Evolutionary conservation across 1,140 invertebrate genomes (phyloP).

Genomic region (Drosophila kikkawai): DNA sequence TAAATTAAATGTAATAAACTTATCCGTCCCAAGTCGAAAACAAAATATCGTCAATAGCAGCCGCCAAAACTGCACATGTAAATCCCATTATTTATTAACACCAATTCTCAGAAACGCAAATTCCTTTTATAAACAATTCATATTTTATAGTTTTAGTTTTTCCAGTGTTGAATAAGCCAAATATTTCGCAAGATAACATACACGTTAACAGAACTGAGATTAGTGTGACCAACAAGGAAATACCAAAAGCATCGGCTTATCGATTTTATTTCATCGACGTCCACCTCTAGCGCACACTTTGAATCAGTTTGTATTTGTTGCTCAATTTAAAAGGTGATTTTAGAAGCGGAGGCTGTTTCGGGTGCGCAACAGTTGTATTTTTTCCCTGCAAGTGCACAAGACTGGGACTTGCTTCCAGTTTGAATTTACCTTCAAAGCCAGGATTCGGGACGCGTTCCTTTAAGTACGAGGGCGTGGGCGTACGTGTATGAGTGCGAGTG

Average conservation of each 20-base stretch:
- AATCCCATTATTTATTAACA: too few species aligned
- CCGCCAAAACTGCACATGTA: too few species aligned
- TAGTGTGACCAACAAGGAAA: too few species aligned
- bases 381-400: constrained; percentile 7
- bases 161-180: too few species aligned
- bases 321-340: not conserved
- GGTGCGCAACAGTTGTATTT: constrained; percentile 36
- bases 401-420: not conserved
- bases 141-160: not conserved
- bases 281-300: not conserved
- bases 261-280: not conserved
- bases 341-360: constrained; percentile 3
- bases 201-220: too few species aligned
- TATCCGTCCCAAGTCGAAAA: too few species aligned
- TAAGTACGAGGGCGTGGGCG: constrained; percentile 5
- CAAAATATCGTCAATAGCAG: too few species aligned
- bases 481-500: constrained; percentile 4
- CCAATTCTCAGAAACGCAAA: constrained; percentile 13
- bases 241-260: too few species aligned
- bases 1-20: not conserved
- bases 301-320: too few species aligned
- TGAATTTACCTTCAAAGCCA: constrained; percentile 1
- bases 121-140: constrained; percentile 20
- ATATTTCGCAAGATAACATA: too few species aligned
- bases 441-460: constrained; percentile 1